These are phyloP conservation scores for Dolichotis patagonum DNA, from an alignment of 2,113 vertebrate species.

Conservation along the genomic window DNA sequence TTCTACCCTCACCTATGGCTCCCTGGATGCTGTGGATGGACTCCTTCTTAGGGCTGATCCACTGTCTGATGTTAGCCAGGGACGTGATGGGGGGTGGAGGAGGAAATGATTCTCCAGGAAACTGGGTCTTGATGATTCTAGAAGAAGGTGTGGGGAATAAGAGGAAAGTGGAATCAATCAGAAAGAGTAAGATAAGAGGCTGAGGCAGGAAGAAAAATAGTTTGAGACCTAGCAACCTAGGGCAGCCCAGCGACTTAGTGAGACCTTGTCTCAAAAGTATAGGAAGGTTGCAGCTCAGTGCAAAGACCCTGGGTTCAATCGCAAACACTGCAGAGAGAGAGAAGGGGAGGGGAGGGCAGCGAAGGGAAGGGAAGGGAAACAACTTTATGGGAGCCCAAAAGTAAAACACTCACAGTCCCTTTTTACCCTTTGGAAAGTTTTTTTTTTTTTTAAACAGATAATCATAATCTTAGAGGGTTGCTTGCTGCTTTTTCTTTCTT, in stretches of 20 bases:
- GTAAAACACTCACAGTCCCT: not conserved
- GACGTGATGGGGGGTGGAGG: not conserved
- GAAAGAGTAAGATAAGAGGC: not conserved
- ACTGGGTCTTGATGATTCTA: conserved; percentile 66
- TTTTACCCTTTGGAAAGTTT: not conserved
- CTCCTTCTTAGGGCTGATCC: conserved; percentile 87
- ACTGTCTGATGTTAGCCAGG: conserved; percentile 75
- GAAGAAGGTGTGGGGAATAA: conserved; percentile 17
- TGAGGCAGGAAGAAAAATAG: not conserved
- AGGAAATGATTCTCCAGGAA: conserved; percentile 44
- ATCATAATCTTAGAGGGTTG: not conserved
- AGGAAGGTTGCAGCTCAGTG: not conserved
- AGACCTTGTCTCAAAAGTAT: not conserved
- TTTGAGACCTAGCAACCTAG: not conserved
- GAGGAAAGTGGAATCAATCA: not conserved
- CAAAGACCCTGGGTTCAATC: not conserved
- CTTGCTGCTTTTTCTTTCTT: no score
- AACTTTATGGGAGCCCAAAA: not conserved
- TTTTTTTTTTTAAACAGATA: not conserved
- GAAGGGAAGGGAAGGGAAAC: no score
- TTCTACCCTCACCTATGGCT: conserved; percentile 83
- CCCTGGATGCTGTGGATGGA: conserved; percentile 90
- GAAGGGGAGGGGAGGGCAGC: not conserved
- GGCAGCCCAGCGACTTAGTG: not conserved
- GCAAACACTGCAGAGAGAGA: not conserved